phyloP scores from a whole-genome alignment of 2,797 vertebrate genomes.

The Chelonia mydas region DNA sequence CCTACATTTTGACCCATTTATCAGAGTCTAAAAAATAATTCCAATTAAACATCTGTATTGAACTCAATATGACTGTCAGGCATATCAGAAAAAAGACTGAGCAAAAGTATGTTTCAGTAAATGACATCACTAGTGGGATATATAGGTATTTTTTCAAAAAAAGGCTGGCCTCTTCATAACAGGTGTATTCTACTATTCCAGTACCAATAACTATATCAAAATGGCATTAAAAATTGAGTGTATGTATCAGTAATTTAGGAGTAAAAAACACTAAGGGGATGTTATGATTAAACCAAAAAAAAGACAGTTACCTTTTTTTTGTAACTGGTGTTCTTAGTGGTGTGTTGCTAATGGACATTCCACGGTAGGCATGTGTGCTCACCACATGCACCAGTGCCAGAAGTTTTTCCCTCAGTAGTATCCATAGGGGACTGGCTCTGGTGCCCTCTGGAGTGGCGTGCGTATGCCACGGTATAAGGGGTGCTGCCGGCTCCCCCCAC shows the following conservation, averaged over 20 bases:
- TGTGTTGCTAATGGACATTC: too few relatives aligned
- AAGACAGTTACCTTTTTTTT: too few relatives aligned
- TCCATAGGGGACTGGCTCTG: too few relatives aligned
- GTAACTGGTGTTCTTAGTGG: too few relatives aligned
- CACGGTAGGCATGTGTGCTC: too few relatives aligned
- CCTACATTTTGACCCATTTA: background rate
- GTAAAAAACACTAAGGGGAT: background rate
- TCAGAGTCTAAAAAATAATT: background rate
- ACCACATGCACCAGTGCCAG: too few relatives aligned
- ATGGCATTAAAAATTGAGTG: background rate
- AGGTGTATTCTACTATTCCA: background rate
- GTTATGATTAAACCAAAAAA: too few relatives aligned
- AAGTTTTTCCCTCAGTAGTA: too few relatives aligned
- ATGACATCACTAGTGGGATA: background rate
- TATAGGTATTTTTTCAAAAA: background rate
- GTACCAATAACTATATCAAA: background rate
- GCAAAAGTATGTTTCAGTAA: background rate
- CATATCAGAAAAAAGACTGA: background rate
- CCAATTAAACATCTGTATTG: background rate
- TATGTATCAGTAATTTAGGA: background rate
- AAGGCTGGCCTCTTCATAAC: background rate
- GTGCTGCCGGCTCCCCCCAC: too few relatives aligned
- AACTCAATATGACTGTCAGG: background rate
- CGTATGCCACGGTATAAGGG: too few relatives aligned
- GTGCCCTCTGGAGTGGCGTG: too few relatives aligned